Conservation (phyloP, 37 sponge, comb jelly and placozoan species). For the Oscarella lobularis region DNA sequence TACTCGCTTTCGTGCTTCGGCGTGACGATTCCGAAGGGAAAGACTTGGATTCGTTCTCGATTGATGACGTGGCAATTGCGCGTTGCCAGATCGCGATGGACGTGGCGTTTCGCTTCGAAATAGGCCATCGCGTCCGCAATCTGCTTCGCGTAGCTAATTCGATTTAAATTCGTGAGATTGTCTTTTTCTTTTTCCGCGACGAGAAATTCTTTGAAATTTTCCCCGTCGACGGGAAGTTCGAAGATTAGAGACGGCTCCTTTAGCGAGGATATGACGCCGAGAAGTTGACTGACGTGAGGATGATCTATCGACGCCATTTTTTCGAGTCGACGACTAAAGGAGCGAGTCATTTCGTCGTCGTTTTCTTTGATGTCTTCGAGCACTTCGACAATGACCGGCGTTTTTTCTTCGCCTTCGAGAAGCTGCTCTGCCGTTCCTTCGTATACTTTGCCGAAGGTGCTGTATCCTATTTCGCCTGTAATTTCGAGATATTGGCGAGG, state of each 20-base stretch:
- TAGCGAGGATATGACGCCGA: not conserved
- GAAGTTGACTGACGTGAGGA: not conserved
- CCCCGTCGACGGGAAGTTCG: not conserved
- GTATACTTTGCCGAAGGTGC: not conserved
- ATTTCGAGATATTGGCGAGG: not conserved
- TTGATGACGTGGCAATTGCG: not conserved
- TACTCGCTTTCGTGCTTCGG: not conserved
- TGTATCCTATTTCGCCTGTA: not conserved
- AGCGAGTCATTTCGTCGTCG: not conserved
- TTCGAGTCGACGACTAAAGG: not conserved
- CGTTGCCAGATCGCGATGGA: not conserved
- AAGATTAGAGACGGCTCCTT: not conserved
- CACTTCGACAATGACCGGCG: not conserved
- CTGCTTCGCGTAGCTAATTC: not conserved
- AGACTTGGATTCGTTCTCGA: not conserved
- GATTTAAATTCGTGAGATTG: not conserved
- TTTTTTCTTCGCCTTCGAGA: not conserved
- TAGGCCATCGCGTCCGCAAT: not conserved
- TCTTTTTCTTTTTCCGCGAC: not conserved
- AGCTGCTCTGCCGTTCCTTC: not conserved
- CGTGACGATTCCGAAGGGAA: not conserved
- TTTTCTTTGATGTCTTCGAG: not conserved
- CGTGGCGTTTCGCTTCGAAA: not conserved
- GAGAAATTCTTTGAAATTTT: not conserved
- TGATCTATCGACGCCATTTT: not conserved